Percentiles rank a stretch among this genome's conserved stretches.
Conservation (phyloP, 2,888 invertebrate species). For the Lithophane socia region DNA sequence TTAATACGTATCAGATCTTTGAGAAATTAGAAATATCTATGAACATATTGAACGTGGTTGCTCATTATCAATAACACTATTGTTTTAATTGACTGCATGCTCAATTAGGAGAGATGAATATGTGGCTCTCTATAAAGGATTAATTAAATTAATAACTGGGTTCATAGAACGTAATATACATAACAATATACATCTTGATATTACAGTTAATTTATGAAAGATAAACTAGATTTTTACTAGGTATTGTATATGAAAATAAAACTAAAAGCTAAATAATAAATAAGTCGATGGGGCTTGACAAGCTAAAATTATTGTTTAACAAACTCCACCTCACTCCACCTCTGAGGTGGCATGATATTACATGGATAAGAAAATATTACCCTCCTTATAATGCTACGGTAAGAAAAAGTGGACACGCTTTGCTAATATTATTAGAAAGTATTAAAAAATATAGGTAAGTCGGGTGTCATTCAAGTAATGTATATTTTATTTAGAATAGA, state of each 20-base stretch:
- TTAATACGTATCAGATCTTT: conserved; percentile 44
- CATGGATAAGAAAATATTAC: conserved; percentile 46
- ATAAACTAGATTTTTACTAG: not conserved
- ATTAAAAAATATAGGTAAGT: not conserved
- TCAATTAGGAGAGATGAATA: conserved; percentile 1
- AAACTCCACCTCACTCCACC: conserved; percentile 26
- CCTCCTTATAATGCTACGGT: conserved; percentile 21
- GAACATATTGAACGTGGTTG: not conserved
- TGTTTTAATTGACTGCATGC: conserved; percentile 22
- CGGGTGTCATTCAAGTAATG: not conserved
- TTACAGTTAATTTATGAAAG: not conserved
- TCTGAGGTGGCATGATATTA: conserved; percentile 45
- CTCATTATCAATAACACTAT: conserved; percentile 13
- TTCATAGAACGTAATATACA: not conserved
- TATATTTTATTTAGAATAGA: not conserved
- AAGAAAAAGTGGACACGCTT: conserved; percentile 42
- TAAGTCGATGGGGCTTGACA: conserved; percentile 10
- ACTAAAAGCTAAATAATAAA: conserved; percentile 15
- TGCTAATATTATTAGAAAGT: not conserved
- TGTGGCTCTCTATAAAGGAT: not conserved
- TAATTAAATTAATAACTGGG: not conserved
- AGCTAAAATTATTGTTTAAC: conserved; percentile 41
- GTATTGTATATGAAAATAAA: not conserved
- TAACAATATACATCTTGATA: not conserved
- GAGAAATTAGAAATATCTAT: conserved; percentile 12